Evolutionary conservation across 2,113 vertebrate species (phyloP).

Genomic region (Brachyistius frenatus): DNA sequence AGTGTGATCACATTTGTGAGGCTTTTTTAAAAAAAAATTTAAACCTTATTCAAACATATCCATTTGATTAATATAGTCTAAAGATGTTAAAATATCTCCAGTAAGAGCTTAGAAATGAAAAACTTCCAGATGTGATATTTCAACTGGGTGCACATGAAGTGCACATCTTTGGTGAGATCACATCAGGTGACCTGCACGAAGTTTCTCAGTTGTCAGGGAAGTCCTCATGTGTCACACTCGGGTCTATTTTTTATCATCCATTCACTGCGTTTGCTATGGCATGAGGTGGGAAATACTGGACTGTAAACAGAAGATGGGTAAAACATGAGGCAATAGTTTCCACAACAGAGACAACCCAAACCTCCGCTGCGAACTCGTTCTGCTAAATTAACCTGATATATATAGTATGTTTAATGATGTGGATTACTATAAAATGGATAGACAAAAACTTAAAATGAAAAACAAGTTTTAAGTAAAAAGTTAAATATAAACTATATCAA

Average conservation of each 20-base stretch:
- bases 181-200: conserved; percentile 47
- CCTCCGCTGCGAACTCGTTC: not conserved
- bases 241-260: conserved; percentile 44
- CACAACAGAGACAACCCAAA: not conserved
- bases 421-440: not conserved
- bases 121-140: not conserved
- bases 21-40: no score
- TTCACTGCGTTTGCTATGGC: not conserved
- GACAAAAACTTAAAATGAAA: no score
- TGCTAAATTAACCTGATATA: no score
- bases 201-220: conserved; percentile 53
- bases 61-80: no score
- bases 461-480: not conserved
- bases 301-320: not conserved
- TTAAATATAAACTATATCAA: not conserved
- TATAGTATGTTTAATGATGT: not conserved
- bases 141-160: not conserved
- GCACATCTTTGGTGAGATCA: conserved; percentile 18
- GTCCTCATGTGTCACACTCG: conserved; percentile 39
- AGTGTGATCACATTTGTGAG: no score
- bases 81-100: no score
- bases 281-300: not conserved
- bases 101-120: no score
- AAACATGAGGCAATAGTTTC: not conserved
- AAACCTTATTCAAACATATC: no score